These are phyloP conservation scores for Rotaria magnacalcarata DNA, from an alignment of 2,888 invertebrate species.

Conservation along the genomic window DNA sequence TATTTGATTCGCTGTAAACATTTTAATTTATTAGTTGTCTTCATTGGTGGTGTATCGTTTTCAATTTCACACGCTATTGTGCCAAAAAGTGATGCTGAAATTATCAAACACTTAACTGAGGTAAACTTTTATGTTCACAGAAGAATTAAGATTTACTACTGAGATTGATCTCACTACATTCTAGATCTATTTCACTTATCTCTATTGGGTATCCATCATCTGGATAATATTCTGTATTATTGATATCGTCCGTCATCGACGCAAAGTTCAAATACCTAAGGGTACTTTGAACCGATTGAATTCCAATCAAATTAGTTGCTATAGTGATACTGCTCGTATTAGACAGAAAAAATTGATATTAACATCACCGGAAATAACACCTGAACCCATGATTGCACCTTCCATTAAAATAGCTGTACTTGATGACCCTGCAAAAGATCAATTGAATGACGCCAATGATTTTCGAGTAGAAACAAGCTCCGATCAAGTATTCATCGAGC, in stretches of 20 bases:
- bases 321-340: not conserved
- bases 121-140: not conserved
- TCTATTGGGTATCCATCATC: not conserved
- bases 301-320: not conserved
- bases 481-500: not conserved
- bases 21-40: not conserved
- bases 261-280: not conserved
- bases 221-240: conserved; percentile 5
- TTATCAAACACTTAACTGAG: not conserved
- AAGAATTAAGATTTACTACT: not conserved
- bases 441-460: no score
- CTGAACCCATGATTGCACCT: not conserved
- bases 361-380: not conserved
- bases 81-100: not conserved
- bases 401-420: not conserved
- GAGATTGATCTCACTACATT: not conserved
- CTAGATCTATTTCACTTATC: not conserved
- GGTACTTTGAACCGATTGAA: not conserved
- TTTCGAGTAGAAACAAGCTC: no score
- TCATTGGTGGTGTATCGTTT: not conserved
- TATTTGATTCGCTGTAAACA: not conserved
- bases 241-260: not conserved
- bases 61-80: not conserved
- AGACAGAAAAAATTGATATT: not conserved
- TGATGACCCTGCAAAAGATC: not conserved